Percentiles rank a stretch among this genome's conserved stretches.
phyloP scores from a whole-genome alignment of 2,888 invertebrate species.

The Lasioglossum lativentre region DNA sequence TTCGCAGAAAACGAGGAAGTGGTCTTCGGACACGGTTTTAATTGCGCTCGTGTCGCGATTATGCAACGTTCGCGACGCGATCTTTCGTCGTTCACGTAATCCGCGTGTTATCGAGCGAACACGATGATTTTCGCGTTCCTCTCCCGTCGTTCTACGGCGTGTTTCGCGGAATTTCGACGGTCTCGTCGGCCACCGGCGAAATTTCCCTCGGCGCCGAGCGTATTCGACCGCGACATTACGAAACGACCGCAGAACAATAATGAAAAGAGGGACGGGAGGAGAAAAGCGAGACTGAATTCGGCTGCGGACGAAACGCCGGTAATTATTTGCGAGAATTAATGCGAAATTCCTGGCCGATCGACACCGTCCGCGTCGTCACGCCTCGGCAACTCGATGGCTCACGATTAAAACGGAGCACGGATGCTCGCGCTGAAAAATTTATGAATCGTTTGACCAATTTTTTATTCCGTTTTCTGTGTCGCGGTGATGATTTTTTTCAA shows the following conservation, averaged over 20 bases:
- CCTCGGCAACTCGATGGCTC: background rate
- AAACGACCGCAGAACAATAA: conserved; percentile 10
- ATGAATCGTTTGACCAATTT: background rate
- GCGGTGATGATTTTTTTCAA: background rate
- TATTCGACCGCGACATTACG: conserved; percentile 11
- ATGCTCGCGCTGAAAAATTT: background rate
- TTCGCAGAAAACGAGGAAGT: background rate
- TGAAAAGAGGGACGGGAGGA: background rate
- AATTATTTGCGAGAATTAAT: conserved; percentile 13
- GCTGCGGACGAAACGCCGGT: conserved; percentile 9
- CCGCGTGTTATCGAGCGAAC: background rate
- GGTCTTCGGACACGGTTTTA: background rate
- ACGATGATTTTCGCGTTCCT: background rate
- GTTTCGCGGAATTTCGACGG: background rate
- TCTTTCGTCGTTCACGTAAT: background rate
- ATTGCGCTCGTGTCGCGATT: background rate
- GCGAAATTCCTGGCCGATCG: conserved; percentile 20
- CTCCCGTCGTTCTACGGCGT: background rate
- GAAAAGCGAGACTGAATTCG: background rate
- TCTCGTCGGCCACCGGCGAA: background rate
- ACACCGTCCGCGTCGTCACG: background rate
- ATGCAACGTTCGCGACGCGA: conserved; percentile 6
- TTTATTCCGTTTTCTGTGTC: background rate
- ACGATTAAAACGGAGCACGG: background rate
- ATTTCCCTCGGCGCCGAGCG: background rate